Percentiles rank a stretch among this genome's conserved stretches.
phyloP scores from a whole-genome alignment of 2,797 vertebrate genomes.

The Spinibarbus caldwelli region DNA sequence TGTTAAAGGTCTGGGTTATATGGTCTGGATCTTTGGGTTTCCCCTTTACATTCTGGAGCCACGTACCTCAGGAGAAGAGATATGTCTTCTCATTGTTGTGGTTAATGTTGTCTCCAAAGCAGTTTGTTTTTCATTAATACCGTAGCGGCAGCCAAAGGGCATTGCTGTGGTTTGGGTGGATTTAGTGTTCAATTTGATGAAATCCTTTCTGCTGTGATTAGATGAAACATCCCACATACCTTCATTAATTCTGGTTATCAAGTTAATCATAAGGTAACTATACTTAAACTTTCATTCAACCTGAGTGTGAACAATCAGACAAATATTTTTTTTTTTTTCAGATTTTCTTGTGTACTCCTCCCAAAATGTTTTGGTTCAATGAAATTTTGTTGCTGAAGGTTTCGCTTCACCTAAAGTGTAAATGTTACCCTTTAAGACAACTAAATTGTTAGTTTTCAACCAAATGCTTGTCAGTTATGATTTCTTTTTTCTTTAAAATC shows the following conservation, averaged over 20 bases:
- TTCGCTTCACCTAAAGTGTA: background rate
- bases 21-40: slow-evolving; percentile 28
- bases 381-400: slow-evolving; percentile 1
- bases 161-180: background rate
- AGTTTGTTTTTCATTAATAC: background rate
- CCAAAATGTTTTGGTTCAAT: slow-evolving; percentile 7
- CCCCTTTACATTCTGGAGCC: background rate
- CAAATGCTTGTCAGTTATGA: too few relatives aligned
- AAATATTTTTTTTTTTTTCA: background rate
- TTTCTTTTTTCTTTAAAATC: too few relatives aligned
- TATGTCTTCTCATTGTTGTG: background rate
- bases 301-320: background rate
- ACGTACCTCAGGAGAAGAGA: background rate
- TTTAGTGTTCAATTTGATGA: background rate
- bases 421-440: background rate
- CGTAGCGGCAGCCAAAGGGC: background rate
- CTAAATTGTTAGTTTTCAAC: too few relatives aligned
- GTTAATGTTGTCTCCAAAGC: background rate
- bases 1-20: slow-evolving; percentile 42
- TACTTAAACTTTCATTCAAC: slow-evolving; percentile 17
- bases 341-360: background rate
- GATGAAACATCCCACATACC: background rate
- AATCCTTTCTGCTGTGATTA: slow-evolving; percentile 9
- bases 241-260: background rate
- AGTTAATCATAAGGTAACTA: background rate